Percentiles rank a stretch among this genome's conserved stretches.
phyloP scores from a whole-genome alignment of 2,888 invertebrate species.

The Salpingus planirostris region DNA sequence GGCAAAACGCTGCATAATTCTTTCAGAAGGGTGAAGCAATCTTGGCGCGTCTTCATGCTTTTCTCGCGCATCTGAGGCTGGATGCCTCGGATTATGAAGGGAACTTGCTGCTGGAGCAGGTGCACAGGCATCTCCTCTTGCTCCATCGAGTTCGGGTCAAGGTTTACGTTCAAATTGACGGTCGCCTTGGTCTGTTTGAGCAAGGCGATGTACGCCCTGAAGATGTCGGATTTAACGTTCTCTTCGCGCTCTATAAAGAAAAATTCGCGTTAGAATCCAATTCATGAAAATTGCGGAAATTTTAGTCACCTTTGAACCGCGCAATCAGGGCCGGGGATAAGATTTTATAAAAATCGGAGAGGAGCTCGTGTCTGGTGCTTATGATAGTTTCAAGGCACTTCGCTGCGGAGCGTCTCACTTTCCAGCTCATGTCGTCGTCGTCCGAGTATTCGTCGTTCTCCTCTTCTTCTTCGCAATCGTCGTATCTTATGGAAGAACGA shows the following conservation, averaged over 20 bases:
- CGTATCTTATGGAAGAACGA: no score
- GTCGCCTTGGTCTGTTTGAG: conserved; percentile 80
- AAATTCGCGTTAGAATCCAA: no score
- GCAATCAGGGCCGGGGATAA: conserved; percentile 87
- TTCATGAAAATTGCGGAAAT: no score
- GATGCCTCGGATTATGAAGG: conserved; percentile 76
- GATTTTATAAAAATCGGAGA: conserved; percentile 78
- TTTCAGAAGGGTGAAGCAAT: conserved; percentile 83
- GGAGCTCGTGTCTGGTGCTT: conserved; percentile 81
- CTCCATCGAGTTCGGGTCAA: conserved; percentile 63
- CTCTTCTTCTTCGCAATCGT: conserved; percentile 59
- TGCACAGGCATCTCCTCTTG: conserved; percentile 62
- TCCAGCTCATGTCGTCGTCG: conserved; percentile 99
- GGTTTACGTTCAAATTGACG: conserved; percentile 49
- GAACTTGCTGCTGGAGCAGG: conserved; percentile 55
- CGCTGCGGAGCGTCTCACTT: conserved; percentile 90
- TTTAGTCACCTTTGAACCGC: conserved; percentile 73
- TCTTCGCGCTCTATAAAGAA: conserved; percentile 82
- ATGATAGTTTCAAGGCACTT: conserved; percentile 96
- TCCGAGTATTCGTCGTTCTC: conserved; percentile 96
- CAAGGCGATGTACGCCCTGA: conserved; percentile 91
- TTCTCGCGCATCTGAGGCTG: conserved; percentile 79
- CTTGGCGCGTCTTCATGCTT: conserved; percentile 82
- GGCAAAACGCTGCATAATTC: conserved; percentile 85
- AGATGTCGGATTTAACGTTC: conserved; percentile 97